These are phyloP conservation scores for Ictalurus punctatus DNA, from an alignment of 2,113 vertebrate genomes.

Conservation along the genomic window DNA sequence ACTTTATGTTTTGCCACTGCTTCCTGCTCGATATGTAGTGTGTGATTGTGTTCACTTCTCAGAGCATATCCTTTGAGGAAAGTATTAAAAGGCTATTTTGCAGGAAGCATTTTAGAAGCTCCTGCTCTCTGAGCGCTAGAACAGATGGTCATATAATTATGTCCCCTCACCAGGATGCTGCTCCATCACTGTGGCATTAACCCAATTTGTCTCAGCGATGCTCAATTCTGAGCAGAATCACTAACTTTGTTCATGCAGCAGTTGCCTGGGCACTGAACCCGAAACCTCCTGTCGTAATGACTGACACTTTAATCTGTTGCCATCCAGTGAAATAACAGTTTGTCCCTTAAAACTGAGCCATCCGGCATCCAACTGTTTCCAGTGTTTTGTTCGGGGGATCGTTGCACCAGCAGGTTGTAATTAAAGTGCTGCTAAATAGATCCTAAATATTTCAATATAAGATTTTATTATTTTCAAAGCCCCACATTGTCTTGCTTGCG, in stretches of 20 bases:
- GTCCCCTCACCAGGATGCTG: conserved; percentile 43
- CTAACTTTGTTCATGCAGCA: conserved; percentile 41
- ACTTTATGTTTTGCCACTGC: conserved; percentile 41
- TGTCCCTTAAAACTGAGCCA: conserved; percentile 33
- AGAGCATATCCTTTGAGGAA: conserved; percentile 23
- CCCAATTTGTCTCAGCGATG: conserved; percentile 42
- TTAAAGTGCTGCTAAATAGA: not conserved
- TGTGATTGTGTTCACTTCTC: conserved; percentile 40
- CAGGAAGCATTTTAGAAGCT: conserved; percentile 33
- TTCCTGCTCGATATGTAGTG: conserved; percentile 52
- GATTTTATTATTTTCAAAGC: not conserved
- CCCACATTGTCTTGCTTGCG: not conserved
- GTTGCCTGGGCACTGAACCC: conserved; percentile 39
- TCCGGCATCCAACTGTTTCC: not conserved
- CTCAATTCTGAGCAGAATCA: conserved; percentile 40
- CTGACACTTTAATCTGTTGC: conserved; percentile 47
- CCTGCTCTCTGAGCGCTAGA: conserved; percentile 45
- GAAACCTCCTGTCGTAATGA: conserved; percentile 39
- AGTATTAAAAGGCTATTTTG: conserved; percentile 44
- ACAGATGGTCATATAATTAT: conserved; percentile 54
- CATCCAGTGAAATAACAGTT: conserved; percentile 26
- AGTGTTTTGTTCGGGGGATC: not conserved
- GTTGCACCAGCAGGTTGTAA: not conserved
- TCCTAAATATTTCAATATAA: not conserved
- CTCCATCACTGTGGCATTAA: conserved; percentile 44